Evolutionary conservation across 1,140 invertebrate genomes (phyloP), one percentile per base, ranked within the genome.

Genomic region (Nephotettix cincticeps): DNA sequence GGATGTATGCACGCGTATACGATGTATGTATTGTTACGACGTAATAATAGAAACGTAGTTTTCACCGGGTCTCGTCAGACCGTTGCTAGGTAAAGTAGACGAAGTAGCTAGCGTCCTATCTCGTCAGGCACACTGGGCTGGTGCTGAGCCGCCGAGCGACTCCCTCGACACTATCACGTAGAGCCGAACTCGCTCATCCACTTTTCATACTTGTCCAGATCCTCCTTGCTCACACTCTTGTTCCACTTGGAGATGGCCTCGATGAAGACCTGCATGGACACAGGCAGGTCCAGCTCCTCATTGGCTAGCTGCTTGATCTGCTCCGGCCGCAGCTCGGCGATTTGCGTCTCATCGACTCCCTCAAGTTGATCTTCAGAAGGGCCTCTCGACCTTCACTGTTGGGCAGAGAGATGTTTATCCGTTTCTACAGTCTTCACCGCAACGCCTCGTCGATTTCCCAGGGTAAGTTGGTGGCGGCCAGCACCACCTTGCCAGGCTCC

Each of bases 381-480:
- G 95, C 93, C 82, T 95, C 91, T 73, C 97, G 85, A 14, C 96
- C 97, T 78, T 93, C 90, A 91, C 94, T 87, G 77, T 92, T 96
- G 0, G 98, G 98, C 74, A 99, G 84, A n/a, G 98, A 97, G 82
- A 99, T 99, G 83, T 99, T 99, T 78, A 99, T 99, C 74, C 98
- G 88, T 84, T 99, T 99, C 80, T 99, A 98, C 17, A 99, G 84
- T 73, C 98, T 87, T 66, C 98, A 86, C 47, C 97, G 85, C 21
- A 99, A 83, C 28, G 98, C 98, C 82, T 99, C 98, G 81, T 99
- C 98, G 72, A 99, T 94, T 80, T 99, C 97, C 98, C 97, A 99
- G 1, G 98, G 98, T 82, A 99, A 99, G 84, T 99, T 99, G 0
- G 98, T 99, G 11, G 98, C 98, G 6, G 97, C 98, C 74, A 99